Percentiles rank a stretch among this genome's conserved stretches.
Evolutionary conservation across 2,888 invertebrate genomes (phyloP).

Genomic region (Terebella lapidaria): DNA sequence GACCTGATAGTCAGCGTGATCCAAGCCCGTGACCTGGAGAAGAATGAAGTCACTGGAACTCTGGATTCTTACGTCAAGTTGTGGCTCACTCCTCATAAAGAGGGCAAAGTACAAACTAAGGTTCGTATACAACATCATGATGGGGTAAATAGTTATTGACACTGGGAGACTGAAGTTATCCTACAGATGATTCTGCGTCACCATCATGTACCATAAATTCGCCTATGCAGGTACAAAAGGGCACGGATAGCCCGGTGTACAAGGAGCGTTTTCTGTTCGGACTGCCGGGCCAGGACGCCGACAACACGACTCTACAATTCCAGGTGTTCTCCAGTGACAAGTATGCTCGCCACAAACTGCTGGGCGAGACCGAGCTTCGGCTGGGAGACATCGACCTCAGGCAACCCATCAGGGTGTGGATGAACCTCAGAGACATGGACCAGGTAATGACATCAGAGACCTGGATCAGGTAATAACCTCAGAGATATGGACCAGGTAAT

Average conservation of each 20-base stretch:
- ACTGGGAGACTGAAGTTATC: too few relatives aligned
- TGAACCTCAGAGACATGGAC: constrained; percentile 69
- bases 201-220: not conserved
- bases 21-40: constrained; percentile 70
- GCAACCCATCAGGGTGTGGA: constrained; percentile 73
- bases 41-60: constrained; percentile 58
- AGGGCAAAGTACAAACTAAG: constrained; percentile 46
- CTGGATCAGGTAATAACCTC: constrained; percentile 11
- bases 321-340: constrained; percentile 66
- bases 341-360: constrained; percentile 50
- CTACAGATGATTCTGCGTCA: too few relatives aligned
- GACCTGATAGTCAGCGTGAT: constrained; percentile 68
- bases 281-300: constrained; percentile 61
- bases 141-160: too few relatives aligned
- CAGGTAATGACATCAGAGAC: too few relatives aligned
- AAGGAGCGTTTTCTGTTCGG: constrained; percentile 71
- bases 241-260: constrained; percentile 68
- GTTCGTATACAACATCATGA: constrained; percentile 36
- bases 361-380: constrained; percentile 64
- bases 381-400: constrained; percentile 63
- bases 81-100: constrained; percentile 66
- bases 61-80: constrained; percentile 74
- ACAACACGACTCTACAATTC: constrained; percentile 62
- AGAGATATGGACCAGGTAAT: too few relatives aligned
- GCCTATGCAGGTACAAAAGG: constrained; percentile 60